Evolutionary conservation across 2,113 vertebrate species (phyloP).

Genomic region (Peromyscus californicus): DNA sequence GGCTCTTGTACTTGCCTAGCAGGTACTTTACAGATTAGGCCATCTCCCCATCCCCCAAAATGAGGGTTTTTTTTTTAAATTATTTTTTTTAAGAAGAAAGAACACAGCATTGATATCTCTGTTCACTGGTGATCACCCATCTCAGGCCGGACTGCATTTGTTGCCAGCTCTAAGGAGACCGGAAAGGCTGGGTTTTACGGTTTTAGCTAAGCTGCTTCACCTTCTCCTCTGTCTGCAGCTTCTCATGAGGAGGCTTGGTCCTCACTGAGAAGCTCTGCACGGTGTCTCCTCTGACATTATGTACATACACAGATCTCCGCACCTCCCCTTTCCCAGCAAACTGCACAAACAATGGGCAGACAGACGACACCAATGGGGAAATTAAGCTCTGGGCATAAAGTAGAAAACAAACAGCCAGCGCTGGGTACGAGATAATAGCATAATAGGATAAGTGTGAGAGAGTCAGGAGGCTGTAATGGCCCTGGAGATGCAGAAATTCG

Average conservation of each 20-base stretch:
- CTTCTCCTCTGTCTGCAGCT: not conserved
- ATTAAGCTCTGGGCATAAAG: slow-evolving; percentile 74
- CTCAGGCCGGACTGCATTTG: not conserved
- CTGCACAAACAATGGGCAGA: slow-evolving; percentile 56
- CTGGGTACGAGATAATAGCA: slow-evolving; percentile 76
- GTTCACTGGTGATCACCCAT: not conserved
- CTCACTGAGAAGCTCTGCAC: not conserved
- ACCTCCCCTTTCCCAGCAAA: not conserved
- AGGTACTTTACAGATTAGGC: not conserved
- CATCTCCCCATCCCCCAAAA: not conserved
- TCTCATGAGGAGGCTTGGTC: not conserved
- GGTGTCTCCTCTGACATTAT: not conserved
- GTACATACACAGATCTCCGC: not conserved
- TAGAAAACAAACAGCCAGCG: slow-evolving; percentile 77
- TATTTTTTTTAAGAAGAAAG: not conserved
- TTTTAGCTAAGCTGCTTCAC: not conserved
- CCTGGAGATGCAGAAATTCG: slow-evolving; percentile 54
- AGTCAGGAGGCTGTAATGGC: slow-evolving; percentile 80
- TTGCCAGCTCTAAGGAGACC: not conserved
- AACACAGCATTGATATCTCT: not conserved
- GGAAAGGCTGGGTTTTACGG: not conserved
- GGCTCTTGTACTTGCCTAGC: not conserved
- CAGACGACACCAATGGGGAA: slow-evolving; percentile 65
- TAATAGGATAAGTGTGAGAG: slow-evolving; percentile 83
- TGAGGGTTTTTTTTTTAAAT: not conserved